A percentile compares a stretch with the other conserved stretches of the same genome.
Conservation (phyloP, 2,113 vertebrate species). For the Rafetus swinhoei region DNA sequence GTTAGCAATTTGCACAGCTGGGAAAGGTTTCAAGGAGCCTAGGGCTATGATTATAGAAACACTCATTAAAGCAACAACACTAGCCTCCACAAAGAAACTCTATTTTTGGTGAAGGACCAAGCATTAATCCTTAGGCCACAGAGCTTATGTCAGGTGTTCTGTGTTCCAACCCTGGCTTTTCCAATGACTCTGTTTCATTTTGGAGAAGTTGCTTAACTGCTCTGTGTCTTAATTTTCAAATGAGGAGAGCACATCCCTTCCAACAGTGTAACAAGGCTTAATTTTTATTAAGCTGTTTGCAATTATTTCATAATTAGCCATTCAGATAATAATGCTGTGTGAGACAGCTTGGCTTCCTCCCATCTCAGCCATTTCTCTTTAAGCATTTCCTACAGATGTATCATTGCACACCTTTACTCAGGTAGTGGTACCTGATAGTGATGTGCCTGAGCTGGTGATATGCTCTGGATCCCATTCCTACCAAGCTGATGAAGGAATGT, state of each 20-base stretch:
- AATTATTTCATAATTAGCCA: not conserved
- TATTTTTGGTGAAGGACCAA: rapidly evolving
- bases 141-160: not conserved
- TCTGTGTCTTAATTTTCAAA: not conserved
- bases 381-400: not conserved
- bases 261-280: not conserved
- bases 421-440: rapidly evolving
- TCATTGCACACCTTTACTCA: not conserved
- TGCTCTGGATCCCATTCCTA: not conserved
- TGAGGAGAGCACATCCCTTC: not conserved
- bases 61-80: not conserved
- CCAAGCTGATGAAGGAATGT: not conserved
- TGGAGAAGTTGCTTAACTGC: not conserved
- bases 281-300: not conserved
- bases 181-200: not conserved
- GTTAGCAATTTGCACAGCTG: not conserved
- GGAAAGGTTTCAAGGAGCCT: not conserved
- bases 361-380: not conserved
- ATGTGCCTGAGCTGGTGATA: not conserved
- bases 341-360: not conserved
- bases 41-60: not conserved
- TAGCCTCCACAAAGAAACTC: not conserved
- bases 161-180: not conserved
- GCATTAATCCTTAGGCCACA: not conserved
- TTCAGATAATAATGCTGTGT: not conserved